Percentiles rank a stretch among this genome's conserved stretches.
Evolutionary conservation across 2,113 vertebrate species (phyloP).

Genomic region (Rallus limicola): DNA sequence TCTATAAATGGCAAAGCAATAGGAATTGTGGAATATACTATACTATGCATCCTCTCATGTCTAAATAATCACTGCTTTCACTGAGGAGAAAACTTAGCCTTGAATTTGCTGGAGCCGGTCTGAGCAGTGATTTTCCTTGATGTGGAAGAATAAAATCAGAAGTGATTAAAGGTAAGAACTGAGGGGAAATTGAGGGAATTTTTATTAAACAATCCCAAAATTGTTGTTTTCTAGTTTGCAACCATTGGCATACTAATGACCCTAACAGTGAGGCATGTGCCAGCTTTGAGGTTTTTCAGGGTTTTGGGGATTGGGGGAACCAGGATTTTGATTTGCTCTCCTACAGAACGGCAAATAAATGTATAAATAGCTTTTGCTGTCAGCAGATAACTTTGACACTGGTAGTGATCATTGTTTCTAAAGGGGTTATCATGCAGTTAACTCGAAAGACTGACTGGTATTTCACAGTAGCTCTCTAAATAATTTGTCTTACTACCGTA

Average conservation of each 20-base stretch:
- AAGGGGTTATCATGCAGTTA: constrained; percentile 34
- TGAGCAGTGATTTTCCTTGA: not conserved
- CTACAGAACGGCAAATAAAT: not conserved
- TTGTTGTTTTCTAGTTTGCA: not conserved
- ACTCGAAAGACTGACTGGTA: constrained; percentile 10
- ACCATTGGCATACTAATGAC: not conserved
- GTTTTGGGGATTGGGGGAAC: not conserved
- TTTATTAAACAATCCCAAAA: not conserved
- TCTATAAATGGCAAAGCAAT: not conserved
- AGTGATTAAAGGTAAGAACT: not conserved
- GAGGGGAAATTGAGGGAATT: not conserved
- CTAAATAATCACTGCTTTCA: not conserved
- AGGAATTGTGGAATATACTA: not conserved
- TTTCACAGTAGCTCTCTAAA: constrained; percentile 40
- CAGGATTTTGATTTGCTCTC: not conserved
- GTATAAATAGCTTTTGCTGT: constrained; percentile 44
- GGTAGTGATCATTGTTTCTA: not conserved
- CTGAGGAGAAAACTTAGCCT: not conserved
- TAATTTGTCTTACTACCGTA: constrained; percentile 27
- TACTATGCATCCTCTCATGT: not conserved
- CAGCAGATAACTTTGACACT: constrained; percentile 11
- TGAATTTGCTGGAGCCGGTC: not conserved
- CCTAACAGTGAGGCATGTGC: not conserved
- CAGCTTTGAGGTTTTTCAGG: not conserved
- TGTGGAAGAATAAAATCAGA: not conserved